Evolutionary conservation across 1,140 invertebrate genomes (phyloP).

Genomic region (Harlomillsia oculata): DNA sequence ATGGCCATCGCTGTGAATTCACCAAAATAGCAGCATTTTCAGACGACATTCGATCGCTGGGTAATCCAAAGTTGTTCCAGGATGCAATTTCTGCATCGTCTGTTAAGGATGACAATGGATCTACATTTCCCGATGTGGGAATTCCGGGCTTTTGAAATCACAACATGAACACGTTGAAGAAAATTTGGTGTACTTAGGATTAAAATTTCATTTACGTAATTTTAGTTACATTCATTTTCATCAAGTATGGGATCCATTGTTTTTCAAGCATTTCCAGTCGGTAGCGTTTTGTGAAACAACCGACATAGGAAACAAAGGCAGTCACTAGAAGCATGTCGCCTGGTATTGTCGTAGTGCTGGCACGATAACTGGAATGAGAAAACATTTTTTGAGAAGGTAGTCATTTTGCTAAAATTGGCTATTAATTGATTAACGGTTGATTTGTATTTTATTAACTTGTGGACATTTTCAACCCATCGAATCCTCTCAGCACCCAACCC

Average conservation of each 20-base stretch:
- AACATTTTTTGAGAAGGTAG: no score
- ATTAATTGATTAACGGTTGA: no score
- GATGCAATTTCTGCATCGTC: slow-evolving; percentile 87
- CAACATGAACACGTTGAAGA: not conserved
- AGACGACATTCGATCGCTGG: slow-evolving; percentile 90
- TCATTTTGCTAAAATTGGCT: no score
- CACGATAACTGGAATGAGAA: slow-evolving; percentile 48
- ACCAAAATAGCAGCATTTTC: slow-evolving; percentile 92
- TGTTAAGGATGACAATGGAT: slow-evolving; percentile 75
- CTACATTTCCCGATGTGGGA: slow-evolving; percentile 75
- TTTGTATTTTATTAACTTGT: slow-evolving; percentile 56
- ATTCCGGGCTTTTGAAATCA: slow-evolving; percentile 56
- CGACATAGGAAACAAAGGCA: slow-evolving; percentile 92
- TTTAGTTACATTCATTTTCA: not conserved
- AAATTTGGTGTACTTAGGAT: not conserved
- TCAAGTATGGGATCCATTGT: slow-evolving; percentile 65
- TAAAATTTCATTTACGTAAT: not conserved
- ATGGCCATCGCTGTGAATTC: slow-evolving; percentile 87
- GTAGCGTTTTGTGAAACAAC: slow-evolving; percentile 90
- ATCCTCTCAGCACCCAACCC: slow-evolving; percentile 91
- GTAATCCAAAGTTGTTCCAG: slow-evolving; percentile 93
- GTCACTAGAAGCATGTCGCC: slow-evolving; percentile 86
- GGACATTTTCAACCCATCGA: slow-evolving; percentile 86
- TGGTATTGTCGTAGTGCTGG: slow-evolving; percentile 75
- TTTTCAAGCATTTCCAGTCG: slow-evolving; percentile 78